Percentiles rank a stretch among this genome's conserved stretches.
These are phyloP conservation scores for Pilophorus perplexus DNA, from an alignment of 2,888 invertebrate species.

Conservation along the genomic window DNA sequence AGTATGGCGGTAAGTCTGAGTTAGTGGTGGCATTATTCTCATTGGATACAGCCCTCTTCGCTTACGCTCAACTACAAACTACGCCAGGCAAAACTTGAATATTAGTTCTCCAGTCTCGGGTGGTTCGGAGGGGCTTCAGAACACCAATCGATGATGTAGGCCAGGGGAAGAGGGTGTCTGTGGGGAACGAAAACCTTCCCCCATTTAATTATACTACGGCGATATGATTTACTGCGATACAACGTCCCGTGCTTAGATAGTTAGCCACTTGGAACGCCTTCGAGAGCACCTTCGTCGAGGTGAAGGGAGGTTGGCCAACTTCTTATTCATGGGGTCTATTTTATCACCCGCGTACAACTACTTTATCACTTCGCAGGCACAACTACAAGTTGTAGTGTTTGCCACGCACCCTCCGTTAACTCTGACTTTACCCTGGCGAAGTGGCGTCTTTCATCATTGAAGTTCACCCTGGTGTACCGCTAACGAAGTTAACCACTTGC, in stretches of 20 bases:
- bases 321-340: conserved; percentile 39
- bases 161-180: not conserved
- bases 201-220: conserved; percentile 36
- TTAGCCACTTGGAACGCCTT: conserved; percentile 10
- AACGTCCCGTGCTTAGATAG: conserved; percentile 35
- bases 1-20: conserved; percentile 27
- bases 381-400: conserved; percentile 28
- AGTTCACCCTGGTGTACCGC: not conserved
- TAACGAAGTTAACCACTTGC: not conserved
- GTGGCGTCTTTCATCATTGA: conserved; percentile 7
- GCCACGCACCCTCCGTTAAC: conserved; percentile 9
- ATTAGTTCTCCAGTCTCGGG: conserved; percentile 29
- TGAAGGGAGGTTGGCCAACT: conserved; percentile 25
- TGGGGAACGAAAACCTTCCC: conserved; percentile 20
- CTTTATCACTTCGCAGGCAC: conserved; percentile 27
- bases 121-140: conserved; percentile 14
- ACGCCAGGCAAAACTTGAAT: conserved; percentile 35
- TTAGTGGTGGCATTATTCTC: conserved; percentile 35
- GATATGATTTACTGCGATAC: conserved; percentile 36
- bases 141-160: conserved; percentile 30
- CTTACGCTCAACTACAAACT: conserved; percentile 36
- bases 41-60: conserved; percentile 31
- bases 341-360: conserved; percentile 35
- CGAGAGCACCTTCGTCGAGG: conserved; percentile 13
- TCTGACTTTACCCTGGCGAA: not conserved